Evolutionary conservation across 2,113 vertebrate species (phyloP), one percentile per base, ranked within the genome.

Genomic region (Stercorarius parasiticus): DNA sequence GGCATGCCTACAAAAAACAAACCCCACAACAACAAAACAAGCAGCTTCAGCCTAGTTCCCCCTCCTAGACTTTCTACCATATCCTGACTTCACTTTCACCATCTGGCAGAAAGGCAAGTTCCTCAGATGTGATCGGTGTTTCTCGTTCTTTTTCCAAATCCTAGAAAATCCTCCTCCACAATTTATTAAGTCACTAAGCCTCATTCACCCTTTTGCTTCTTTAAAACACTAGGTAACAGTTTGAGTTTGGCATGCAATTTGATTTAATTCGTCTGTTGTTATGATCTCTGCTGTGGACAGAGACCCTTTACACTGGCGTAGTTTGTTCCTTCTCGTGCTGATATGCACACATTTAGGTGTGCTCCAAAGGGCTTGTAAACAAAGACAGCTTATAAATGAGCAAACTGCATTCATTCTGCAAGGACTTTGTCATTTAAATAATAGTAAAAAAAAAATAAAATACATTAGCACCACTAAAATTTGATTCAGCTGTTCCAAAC

Each of bases 281-380:
- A 78, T 5, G 7, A n/a, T 40, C 38, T 27, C 13, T 43, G 20
- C 9, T 23, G 53, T 13, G 27, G 36, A 56, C 22, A 74, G 34
- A 82, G 38, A 67, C 9, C 8, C 4, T 90, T 70, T 11, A 62
- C 10, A 13, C 4, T 34, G 9, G 18, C 1, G 3, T 22, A 45
- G 67, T 17, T 53, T 59, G 49, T 16, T 83, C 59, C 53, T 73
- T 42, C 47, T 77, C 4, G 6, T 18, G 23, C 43, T 3, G 7
- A 71, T 32, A n/a, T 0, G 6, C 8, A 14, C 21, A 15, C 1
- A 1, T 34, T 67, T 13, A 64, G 17, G 59, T 36, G 22, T 53
- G 25, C 42, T 70, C 19, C 42, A 45, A 69, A 71, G 16, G 11
- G 29, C 43, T 71, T 56, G 20, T 30, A 61, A 82, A 88, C 32